A percentile compares a stretch with the other conserved stretches of the same genome.
Conservation (phyloP, 2,797 vertebrate genomes). For the Prunella strophiata region DNA sequence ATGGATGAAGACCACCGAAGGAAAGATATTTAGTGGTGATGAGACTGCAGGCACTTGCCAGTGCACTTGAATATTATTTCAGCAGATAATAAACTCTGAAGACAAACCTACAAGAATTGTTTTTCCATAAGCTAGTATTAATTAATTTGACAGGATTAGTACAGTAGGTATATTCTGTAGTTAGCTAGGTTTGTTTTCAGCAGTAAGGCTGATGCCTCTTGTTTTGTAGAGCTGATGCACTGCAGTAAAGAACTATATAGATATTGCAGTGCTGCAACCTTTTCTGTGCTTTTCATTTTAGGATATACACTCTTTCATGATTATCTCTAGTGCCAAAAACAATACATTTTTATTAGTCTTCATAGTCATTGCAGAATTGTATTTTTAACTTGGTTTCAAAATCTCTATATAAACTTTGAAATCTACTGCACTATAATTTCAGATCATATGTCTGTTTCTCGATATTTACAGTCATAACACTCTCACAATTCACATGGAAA, state of each 20-base stretch:
- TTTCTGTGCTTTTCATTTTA: background rate
- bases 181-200: background rate
- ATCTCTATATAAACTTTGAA: background rate
- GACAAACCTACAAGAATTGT: background rate
- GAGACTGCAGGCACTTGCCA: background rate
- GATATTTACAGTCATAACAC: background rate
- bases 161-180: background rate
- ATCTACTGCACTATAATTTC: background rate
- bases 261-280: background rate
- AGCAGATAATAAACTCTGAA: background rate
- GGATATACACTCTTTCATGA: background rate
- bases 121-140: background rate
- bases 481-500: background rate
- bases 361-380: background rate
- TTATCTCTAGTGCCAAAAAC: conserved; percentile 12
- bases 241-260: background rate
- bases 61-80: background rate
- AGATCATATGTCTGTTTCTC: background rate
- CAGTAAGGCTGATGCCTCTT: background rate
- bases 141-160: background rate
- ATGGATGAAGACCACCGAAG: background rate
- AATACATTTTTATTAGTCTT: background rate
- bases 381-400: background rate
- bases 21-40: background rate
- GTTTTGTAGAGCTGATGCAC: background rate